These are phyloP conservation scores for Pachyrhynchus sulphureomaculatus DNA, from an alignment of 1,140 invertebrate species.

Conservation along the genomic window DNA sequence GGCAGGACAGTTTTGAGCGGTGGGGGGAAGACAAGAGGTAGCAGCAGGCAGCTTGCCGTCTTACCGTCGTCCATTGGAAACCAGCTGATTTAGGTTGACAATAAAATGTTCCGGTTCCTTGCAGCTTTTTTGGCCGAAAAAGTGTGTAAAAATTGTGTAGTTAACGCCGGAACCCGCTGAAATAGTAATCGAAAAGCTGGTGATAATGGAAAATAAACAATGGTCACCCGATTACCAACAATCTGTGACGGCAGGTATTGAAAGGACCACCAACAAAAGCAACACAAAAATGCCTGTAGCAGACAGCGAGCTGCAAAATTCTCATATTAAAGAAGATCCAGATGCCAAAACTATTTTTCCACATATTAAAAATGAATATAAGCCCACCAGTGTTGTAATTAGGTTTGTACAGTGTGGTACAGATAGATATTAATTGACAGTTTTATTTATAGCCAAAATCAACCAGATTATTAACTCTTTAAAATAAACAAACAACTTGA, in stretches of 20 bases:
- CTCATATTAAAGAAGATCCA: conserved; percentile 30
- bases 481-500: conserved; percentile 26
- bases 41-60: conserved; percentile 23
- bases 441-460: conserved; percentile 32
- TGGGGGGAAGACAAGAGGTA: conserved; percentile 25
- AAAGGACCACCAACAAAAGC: conserved; percentile 43
- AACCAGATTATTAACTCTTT: conserved; percentile 27
- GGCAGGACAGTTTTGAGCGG: neutral
- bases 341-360: conserved; percentile 18
- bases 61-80: conserved; percentile 46
- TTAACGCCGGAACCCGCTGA: conserved; percentile 32
- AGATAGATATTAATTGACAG: conserved; percentile 26
- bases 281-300: conserved; percentile 31
- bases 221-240: conserved; percentile 45
- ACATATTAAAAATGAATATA: conserved; percentile 17
- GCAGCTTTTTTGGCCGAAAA: conserved; percentile 38
- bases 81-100: conserved; percentile 50
- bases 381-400: conserved; percentile 26
- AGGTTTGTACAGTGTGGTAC: conserved; percentile 31
- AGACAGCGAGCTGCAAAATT: conserved; percentile 29
- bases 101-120: conserved; percentile 49
- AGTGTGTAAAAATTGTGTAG: conserved; percentile 41
- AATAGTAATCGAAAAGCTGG: conserved; percentile 19
- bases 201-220: conserved; percentile 45
- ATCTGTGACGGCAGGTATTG: conserved; percentile 40